phyloP scores from a whole-genome alignment of 2,113 vertebrate genomes.

The Cervus canadensis region DNA sequence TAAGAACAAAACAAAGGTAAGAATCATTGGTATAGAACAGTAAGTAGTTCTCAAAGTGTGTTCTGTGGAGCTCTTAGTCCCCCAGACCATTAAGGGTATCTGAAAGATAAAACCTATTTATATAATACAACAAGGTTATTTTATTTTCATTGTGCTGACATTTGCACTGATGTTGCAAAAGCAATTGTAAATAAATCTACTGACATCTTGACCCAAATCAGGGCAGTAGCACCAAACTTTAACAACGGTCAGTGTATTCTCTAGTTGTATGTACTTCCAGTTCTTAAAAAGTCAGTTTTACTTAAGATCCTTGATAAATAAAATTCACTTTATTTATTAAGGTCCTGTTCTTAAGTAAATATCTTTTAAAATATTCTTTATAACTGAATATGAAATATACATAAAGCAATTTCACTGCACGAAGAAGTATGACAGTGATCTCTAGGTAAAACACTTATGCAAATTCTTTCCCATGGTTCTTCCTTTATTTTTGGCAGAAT shows the following conservation, averaged over 20 bases:
- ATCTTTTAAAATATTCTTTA: background rate
- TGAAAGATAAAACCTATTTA: background rate
- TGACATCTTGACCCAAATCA: background rate
- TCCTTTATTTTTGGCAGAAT: background rate
- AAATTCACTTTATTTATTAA: background rate
- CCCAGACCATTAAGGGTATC: background rate
- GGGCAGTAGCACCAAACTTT: too few relatives aligned
- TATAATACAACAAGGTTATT: background rate
- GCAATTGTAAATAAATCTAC: background rate
- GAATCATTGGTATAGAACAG: background rate
- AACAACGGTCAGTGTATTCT: background rate
- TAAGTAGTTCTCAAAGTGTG: background rate
- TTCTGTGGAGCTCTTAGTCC: background rate
- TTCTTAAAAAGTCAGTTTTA: background rate
- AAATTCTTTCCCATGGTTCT: background rate
- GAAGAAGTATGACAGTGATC: rapidly evolving
- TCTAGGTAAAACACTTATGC: background rate
- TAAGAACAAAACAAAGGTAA: background rate
- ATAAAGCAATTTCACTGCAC: background rate
- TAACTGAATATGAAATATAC: background rate
- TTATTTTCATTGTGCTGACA: background rate
- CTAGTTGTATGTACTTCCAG: background rate
- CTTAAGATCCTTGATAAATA: background rate
- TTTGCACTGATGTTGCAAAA: background rate
- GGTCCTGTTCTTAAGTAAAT: background rate